These are phyloP conservation scores for Grus americana DNA, from an alignment of 2,113 vertebrate species.

Conservation along the genomic window DNA sequence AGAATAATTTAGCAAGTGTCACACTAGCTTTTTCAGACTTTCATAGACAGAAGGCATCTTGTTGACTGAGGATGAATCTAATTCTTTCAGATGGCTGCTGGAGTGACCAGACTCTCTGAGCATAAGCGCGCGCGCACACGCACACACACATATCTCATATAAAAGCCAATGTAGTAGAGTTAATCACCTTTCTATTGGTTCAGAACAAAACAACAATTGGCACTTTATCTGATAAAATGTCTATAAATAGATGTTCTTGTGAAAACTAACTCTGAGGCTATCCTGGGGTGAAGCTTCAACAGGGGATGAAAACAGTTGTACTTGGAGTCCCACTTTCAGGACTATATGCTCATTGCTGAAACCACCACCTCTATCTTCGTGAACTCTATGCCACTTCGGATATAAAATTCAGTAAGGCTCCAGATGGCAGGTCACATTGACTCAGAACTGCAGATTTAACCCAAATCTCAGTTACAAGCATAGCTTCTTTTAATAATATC, in stretches of 20 bases:
- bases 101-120: not conserved
- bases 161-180: not conserved
- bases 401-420: not conserved
- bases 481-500: not conserved
- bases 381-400: not conserved
- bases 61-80: not conserved
- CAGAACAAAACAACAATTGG: not conserved
- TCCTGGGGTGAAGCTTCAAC: not conserved
- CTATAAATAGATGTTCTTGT: not conserved
- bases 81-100: not conserved
- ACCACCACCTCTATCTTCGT: not conserved
- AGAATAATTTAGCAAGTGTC: not conserved
- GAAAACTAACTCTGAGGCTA: not conserved
- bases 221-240: not conserved
- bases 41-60: not conserved
- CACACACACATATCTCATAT: not conserved
- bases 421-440: not conserved
- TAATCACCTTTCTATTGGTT: not conserved
- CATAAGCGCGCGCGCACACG: not conserved
- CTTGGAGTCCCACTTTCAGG: not conserved
- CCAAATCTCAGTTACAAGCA: not conserved
- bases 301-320: not conserved
- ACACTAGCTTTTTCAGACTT: not conserved
- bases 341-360: not conserved
- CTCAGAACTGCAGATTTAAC: not conserved